A percentile compares a stretch with the other conserved stretches of the same genome.
phyloP scores from a whole-genome alignment of 2,888 invertebrate species.

The Pomacea canaliculata region DNA sequence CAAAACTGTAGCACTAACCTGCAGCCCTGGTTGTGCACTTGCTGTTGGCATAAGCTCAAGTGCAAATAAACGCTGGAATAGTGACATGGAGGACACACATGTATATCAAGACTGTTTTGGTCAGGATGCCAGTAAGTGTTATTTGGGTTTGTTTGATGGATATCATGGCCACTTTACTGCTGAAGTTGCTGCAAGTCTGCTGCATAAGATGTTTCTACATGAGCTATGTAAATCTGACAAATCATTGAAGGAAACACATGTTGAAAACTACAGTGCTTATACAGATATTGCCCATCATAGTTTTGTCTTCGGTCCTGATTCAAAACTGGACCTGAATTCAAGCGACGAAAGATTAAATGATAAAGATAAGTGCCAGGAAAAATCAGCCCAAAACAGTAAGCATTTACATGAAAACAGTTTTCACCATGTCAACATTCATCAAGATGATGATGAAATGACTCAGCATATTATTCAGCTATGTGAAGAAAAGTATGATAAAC shows the following conservation, averaged over 20 bases:
- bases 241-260: not conserved
- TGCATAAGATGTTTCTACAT: conserved; percentile 61
- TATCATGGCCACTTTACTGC: conserved; percentile 65
- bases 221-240: conserved; percentile 65
- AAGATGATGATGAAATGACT: conserved; percentile 21
- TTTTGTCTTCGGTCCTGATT: conserved; percentile 20
- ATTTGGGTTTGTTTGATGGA: conserved; percentile 64
- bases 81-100: conserved; percentile 64
- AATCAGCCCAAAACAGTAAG: not conserved
- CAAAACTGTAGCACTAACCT: conserved; percentile 53
- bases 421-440: conserved; percentile 7
- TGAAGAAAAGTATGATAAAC: conserved; percentile 55
- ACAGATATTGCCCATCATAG: conserved; percentile 18
- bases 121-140: conserved; percentile 62
- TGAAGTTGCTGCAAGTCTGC: conserved; percentile 60
- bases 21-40: conserved; percentile 51
- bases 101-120: conserved; percentile 66
- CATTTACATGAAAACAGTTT: not conserved
- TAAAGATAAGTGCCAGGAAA: not conserved
- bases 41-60: conserved; percentile 58
- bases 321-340: conserved; percentile 2
- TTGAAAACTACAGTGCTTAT: not conserved
- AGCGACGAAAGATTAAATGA: not conserved
- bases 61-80: conserved; percentile 63
- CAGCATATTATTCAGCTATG: conserved; percentile 62